Conservation (phyloP, 2,888 invertebrate species). For the Mycalesis mineus region DNA sequence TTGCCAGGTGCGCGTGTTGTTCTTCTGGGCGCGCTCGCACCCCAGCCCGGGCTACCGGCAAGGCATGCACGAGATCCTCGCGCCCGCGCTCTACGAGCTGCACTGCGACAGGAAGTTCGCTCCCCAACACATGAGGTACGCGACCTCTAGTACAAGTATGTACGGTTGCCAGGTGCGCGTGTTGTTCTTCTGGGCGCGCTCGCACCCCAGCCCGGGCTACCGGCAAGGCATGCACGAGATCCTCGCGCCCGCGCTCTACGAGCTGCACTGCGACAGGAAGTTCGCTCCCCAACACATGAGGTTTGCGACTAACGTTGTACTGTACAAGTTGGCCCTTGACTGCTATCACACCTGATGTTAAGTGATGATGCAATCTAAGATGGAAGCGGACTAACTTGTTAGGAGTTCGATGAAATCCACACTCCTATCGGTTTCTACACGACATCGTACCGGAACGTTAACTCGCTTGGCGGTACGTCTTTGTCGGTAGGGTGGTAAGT, state of each 20-base stretch:
- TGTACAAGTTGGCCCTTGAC: too few relatives aligned
- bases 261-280: constrained; percentile 85
- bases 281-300: constrained; percentile 47
- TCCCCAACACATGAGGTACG: constrained; percentile 47
- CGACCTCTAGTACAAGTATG: too few relatives aligned
- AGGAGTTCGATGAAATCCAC: too few relatives aligned
- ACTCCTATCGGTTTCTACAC: too few relatives aligned
- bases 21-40: constrained; percentile 82
- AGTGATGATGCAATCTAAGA: too few relatives aligned
- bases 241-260: constrained; percentile 87
- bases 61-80: constrained; percentile 93
- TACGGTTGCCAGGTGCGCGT: constrained; percentile 72
- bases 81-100: constrained; percentile 87
- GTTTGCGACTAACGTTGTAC: too few relatives aligned
- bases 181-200: constrained; percentile 80
- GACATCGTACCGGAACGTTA: too few relatives aligned
- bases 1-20: constrained; percentile 73
- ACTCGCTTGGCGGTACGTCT: too few relatives aligned
- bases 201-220: constrained; percentile 84
- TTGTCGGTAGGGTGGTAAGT: too few relatives aligned
- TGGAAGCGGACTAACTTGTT: too few relatives aligned
- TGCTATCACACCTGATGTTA: too few relatives aligned
- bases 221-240: constrained; percentile 94
- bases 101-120: constrained; percentile 82
- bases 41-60: constrained; percentile 86